Conservation (phyloP, 1,140 invertebrate species). For the Hestina assimilis region DNA sequence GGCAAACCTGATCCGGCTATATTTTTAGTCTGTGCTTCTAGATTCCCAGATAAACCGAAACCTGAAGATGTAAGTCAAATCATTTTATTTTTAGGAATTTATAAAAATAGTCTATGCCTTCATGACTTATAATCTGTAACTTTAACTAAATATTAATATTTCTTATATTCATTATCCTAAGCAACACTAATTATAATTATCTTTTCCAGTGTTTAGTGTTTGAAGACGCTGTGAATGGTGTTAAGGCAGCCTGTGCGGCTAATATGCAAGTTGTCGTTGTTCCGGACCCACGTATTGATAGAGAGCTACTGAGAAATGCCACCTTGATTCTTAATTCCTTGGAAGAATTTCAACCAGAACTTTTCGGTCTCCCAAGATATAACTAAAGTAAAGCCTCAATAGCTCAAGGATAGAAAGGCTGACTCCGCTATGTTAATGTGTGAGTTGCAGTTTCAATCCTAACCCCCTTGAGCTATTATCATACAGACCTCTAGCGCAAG, state of each 20-base stretch:
- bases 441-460: too few relatives aligned
- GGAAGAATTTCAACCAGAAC: conserved; percentile 90
- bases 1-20: conserved; percentile 90
- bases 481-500: too few relatives aligned
- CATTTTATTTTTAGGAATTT: background rate
- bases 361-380: conserved; percentile 80
- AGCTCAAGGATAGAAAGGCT: too few relatives aligned
- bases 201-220: conserved; percentile 92
- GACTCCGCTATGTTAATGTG: too few relatives aligned
- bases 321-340: conserved; percentile 86
- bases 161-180: background rate
- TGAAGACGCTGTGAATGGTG: conserved; percentile 94
- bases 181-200: background rate
- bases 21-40: conserved; percentile 84
- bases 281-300: conserved; percentile 84
- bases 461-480: too few relatives aligned
- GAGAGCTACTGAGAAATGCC: conserved; percentile 79
- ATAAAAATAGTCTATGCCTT: too few relatives aligned
- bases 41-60: conserved; percentile 82
- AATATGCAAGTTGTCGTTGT: conserved; percentile 94
- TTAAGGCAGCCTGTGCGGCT: conserved; percentile 86
- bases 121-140: too few relatives aligned
- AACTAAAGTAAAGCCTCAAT: conserved; percentile 5
- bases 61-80: conserved; percentile 73
- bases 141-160: too few relatives aligned